Conservation (phyloP, 1,140 invertebrate species). For the Drosophila guanche region DNA sequence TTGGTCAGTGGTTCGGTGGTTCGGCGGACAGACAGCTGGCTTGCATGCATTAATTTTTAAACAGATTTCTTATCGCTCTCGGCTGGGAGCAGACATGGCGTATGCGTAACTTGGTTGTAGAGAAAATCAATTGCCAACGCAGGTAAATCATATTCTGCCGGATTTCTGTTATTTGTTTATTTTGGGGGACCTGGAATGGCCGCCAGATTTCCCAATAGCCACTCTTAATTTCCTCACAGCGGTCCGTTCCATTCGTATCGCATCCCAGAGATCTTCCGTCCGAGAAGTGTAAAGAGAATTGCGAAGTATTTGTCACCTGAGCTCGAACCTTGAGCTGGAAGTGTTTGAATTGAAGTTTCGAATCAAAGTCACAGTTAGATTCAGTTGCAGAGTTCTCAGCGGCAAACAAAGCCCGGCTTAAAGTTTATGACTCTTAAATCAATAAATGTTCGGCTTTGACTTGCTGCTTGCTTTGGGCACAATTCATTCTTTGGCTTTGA, state of each 20-base stretch:
- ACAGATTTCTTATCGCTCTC: conserved; percentile 69
- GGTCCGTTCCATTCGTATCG: conserved; percentile 5
- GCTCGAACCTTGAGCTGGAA: conserved; percentile 23
- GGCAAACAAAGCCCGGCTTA: conserved; percentile 36
- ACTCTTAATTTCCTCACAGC: conserved; percentile 53
- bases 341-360: conserved; percentile 15
- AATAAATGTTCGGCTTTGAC: conserved; percentile 26
- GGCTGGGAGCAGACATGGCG: conserved; percentile 40
- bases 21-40: conserved; percentile 35
- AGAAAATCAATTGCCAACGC: conserved; percentile 69
- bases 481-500: conserved; percentile 17
- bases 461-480: too few species aligned
- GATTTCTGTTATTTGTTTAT: conserved; percentile 15
- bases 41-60: conserved; percentile 65
- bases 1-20: conserved; percentile 16
- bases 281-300: conserved; percentile 36
- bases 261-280: conserved; percentile 28
- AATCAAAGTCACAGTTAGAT: neutral
- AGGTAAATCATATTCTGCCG: conserved; percentile 49
- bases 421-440: conserved; percentile 50
- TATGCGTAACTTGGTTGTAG: conserved; percentile 64
- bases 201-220: conserved; percentile 71
- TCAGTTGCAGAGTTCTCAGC: conserved; percentile 20
- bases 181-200: conserved; percentile 39
- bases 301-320: conserved; percentile 17